phyloP scores from a whole-genome alignment of 2,797 vertebrate genomes.

The Malurus splendens region DNA sequence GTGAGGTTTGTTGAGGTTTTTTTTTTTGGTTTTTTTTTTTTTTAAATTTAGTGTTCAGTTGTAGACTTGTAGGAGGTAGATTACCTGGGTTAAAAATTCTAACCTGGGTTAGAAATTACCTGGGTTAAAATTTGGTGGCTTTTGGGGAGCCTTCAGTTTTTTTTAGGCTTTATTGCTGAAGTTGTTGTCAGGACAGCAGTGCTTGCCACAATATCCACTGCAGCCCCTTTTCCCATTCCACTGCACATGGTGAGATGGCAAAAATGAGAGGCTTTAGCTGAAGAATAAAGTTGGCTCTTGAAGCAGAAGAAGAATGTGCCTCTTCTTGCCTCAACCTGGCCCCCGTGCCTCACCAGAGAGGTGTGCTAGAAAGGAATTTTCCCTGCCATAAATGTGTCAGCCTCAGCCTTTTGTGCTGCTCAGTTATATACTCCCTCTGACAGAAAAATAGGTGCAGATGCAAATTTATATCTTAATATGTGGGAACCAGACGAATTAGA shows the following conservation, averaged over 20 bases:
- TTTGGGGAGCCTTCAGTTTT: neutral
- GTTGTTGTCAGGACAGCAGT: neutral
- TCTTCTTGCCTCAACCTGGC: neutral
- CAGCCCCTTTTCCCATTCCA: neutral
- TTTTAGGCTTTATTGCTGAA: neutral
- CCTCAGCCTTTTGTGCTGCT: neutral
- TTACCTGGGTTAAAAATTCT: too few relatives aligned
- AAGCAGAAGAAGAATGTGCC: neutral
- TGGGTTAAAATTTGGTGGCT: neutral
- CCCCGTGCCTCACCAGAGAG: neutral
- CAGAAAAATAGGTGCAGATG: neutral
- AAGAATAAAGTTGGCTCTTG: neutral
- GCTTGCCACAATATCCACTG: neutral
- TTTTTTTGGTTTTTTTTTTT: neutral
- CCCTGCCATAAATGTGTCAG: neutral
- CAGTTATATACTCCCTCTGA: neutral
- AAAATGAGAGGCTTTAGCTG: neutral
- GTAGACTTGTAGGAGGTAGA: neutral
- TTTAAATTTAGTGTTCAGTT: neutral
- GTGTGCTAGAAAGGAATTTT: neutral
- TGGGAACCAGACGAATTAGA: neutral
- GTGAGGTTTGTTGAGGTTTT: neutral
- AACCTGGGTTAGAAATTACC: too few relatives aligned
- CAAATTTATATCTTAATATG: neutral
- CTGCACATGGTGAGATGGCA: neutral